These are phyloP conservation scores for Plectrocnemia conspersa DNA, from an alignment of 1,140 invertebrate species.

Conservation along the genomic window DNA sequence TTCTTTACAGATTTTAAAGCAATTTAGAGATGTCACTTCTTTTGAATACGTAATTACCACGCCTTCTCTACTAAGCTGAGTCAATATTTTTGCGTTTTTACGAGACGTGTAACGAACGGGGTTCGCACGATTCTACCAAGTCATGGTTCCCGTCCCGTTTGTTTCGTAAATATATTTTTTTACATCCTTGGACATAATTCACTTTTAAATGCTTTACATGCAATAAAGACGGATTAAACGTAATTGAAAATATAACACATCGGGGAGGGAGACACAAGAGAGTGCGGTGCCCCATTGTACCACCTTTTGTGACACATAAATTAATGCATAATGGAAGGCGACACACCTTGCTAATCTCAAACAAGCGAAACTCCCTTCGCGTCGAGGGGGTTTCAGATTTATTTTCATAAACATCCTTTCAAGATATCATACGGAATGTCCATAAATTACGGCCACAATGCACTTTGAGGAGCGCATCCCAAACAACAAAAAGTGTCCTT, in stretches of 20 bases:
- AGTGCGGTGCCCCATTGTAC: constrained; percentile 25
- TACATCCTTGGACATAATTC: constrained; percentile 15
- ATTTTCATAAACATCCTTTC: constrained; percentile 36
- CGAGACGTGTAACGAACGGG: too few relatives aligned
- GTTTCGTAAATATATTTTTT: too few relatives aligned
- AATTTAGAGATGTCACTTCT: too few relatives aligned
- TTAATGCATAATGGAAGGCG: constrained; percentile 35
- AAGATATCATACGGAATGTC: constrained; percentile 27
- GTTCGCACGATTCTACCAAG: too few relatives aligned
- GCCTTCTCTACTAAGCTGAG: too few relatives aligned
- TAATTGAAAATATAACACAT: constrained; percentile 35
- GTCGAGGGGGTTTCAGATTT: constrained; percentile 30
- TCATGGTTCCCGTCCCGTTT: too few relatives aligned
- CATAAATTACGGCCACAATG: constrained; percentile 28
- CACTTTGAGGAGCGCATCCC: neutral
- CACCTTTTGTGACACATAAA: constrained; percentile 31
- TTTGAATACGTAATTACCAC: too few relatives aligned
- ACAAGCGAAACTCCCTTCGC: constrained; percentile 17
- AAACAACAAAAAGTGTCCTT: too few relatives aligned
- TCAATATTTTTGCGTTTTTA: too few relatives aligned
- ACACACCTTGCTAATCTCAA: constrained; percentile 35
- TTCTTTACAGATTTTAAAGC: too few relatives aligned
- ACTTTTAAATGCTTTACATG: constrained; percentile 35
- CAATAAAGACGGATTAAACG: constrained; percentile 36
- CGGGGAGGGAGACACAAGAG: constrained; percentile 26